Evolutionary conservation across 2,888 invertebrate genomes (phyloP).

Genomic region (Agriopis aurantiaria): DNA sequence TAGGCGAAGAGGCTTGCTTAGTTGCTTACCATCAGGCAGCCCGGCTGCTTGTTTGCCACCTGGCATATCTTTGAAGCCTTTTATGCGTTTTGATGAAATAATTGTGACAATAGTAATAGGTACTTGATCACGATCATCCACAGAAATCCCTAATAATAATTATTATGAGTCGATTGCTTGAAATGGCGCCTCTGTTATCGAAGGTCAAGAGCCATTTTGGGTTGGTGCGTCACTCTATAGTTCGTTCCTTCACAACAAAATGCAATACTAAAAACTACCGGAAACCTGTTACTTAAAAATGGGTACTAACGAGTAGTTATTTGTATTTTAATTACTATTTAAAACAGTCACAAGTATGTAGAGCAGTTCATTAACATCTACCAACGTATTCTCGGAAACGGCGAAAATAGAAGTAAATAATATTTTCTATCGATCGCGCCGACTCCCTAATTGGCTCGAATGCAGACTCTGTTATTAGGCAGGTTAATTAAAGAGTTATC

Average conservation of each 20-base stretch:
- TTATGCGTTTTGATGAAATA: no score
- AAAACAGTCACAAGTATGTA: neutral
- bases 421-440: constrained; percentile 68
- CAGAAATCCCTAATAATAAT: neutral
- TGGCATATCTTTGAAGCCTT: no score
- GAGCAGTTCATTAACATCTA: constrained; percentile 22
- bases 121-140: no score
- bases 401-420: constrained; percentile 48
- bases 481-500: constrained; percentile 86
- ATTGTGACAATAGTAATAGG: no score
- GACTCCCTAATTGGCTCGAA: constrained; percentile 76
- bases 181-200: neutral
- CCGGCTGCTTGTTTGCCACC: no score
- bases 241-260: neutral
- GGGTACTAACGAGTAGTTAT: neutral
- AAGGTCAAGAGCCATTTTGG: neutral
- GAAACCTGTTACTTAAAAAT: neutral
- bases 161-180: neutral
- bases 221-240: neutral
- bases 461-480: constrained; percentile 85
- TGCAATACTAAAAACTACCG: neutral
- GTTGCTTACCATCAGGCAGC: no score
- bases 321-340: no score
- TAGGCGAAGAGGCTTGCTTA: no score
- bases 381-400: constrained; percentile 29